phyloP scores from a whole-genome alignment of 1,140 invertebrate species.

The Diuraphis noxia region DNA sequence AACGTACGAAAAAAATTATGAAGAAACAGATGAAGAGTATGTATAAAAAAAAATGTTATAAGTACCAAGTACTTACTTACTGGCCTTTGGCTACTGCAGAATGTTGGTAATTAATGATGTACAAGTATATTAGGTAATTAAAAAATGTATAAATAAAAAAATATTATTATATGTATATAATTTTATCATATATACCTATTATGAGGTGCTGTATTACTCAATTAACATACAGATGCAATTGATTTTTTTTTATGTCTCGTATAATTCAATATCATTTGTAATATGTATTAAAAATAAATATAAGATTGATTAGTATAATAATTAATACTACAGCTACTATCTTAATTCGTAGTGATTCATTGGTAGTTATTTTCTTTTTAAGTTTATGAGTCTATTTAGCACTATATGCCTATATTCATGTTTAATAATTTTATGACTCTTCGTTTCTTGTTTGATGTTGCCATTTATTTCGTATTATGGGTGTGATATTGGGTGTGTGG shows the following conservation, averaged over 20 bases:
- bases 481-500: too few species aligned
- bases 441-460: background rate
- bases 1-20: background rate
- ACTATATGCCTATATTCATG: background rate
- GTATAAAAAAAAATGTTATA: background rate
- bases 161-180: too few species aligned
- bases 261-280: background rate
- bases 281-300: background rate
- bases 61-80: background rate
- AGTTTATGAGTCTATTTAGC: background rate
- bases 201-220: background rate
- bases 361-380: background rate
- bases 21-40: slow-evolving; percentile 23
- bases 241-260: background rate
- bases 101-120: background rate
- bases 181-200: background rate
- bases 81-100: background rate
- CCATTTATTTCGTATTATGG: background rate
- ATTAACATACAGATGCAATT: background rate
- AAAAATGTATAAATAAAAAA: background rate
- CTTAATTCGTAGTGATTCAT: background rate
- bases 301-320: background rate
- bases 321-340: background rate
- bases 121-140: background rate
- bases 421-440: too few species aligned